Conservation (phyloP, 2,797 vertebrate genomes). For the Emydoidea blandingii region DNA sequence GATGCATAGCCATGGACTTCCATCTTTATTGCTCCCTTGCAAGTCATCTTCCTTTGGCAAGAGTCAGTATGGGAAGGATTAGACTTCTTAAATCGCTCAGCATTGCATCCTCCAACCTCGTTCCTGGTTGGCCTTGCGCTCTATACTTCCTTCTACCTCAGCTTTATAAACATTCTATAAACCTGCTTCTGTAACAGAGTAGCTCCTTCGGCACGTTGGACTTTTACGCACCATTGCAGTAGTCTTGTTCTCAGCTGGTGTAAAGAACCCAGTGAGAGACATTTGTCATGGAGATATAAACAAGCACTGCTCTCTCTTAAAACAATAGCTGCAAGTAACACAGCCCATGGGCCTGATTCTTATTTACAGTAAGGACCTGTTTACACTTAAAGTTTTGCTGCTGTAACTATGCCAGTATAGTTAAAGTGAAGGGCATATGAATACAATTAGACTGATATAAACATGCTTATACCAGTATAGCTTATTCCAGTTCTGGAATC, state of each 20-base stretch:
- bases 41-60: background rate
- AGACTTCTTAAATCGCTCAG: background rate
- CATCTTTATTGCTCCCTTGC: background rate
- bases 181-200: background rate
- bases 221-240: background rate
- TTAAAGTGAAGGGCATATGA: background rate
- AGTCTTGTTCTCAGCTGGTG: background rate
- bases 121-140: background rate
- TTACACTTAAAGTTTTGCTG: background rate
- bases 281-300: background rate
- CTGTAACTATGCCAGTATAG: background rate
- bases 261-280: background rate
- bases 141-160: background rate
- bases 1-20: background rate
- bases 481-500: background rate
- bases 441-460: background rate
- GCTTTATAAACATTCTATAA: background rate
- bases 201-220: background rate
- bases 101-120: background rate
- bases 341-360: background rate
- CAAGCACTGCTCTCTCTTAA: background rate
- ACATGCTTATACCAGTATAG: fast-evolving
- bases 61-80: background rate
- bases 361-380: background rate
- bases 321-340: background rate